Conservation (phyloP, 2,113 vertebrate genomes). For the Trogon surrucura region DNA sequence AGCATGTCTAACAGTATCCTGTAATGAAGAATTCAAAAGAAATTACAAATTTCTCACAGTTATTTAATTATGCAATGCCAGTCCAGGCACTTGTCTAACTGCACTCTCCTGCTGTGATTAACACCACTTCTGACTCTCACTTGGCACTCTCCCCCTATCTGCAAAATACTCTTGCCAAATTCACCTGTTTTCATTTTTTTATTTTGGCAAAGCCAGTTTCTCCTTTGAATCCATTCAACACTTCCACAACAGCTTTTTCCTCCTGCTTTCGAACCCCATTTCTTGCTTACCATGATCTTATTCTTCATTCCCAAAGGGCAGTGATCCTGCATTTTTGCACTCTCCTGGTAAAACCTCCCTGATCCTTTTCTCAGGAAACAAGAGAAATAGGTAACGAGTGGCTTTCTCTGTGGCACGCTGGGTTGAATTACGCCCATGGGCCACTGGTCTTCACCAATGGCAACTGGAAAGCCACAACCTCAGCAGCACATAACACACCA, state of each 20-base stretch:
- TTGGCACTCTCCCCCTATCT: neutral
- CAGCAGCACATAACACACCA: neutral
- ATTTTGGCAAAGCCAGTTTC: neutral
- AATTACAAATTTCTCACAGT: neutral
- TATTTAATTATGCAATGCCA: neutral
- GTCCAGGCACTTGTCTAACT: neutral
- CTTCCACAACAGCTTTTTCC: neutral
- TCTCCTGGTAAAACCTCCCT: neutral
- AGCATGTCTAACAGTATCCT: neutral
- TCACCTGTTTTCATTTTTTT: neutral
- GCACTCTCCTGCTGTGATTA: neutral
- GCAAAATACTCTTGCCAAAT: neutral
- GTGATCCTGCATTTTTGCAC: neutral
- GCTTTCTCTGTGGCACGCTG: neutral
- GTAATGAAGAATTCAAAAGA: neutral
- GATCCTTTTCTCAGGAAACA: neutral
- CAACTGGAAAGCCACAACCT: neutral
- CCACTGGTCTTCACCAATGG: neutral
- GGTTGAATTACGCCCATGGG: neutral
- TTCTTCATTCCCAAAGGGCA: neutral
- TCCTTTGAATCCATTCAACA: neutral
- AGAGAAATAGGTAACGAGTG: neutral
- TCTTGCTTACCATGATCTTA: neutral
- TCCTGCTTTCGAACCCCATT: neutral
- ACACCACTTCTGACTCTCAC: neutral